Evolutionary conservation across 2,113 vertebrate genomes (phyloP).

Genomic region (Oryzias melastigma): DNA sequence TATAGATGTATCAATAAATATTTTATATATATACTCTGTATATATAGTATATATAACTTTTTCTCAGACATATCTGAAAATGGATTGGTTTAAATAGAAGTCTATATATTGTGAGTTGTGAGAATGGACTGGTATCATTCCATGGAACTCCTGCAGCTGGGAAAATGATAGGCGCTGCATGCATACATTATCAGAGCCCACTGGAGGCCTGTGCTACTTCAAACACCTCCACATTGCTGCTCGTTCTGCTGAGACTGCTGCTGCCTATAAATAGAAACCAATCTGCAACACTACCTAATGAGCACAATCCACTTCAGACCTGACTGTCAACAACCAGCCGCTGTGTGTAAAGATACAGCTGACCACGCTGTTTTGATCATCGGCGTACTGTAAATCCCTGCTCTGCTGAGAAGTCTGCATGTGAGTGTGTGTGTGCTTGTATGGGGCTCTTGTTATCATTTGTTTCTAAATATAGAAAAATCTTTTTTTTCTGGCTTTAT

Average conservation of each 20-base stretch:
- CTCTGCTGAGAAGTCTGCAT: not conserved
- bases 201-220: conserved; percentile 65
- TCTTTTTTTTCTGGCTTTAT: conserved; percentile 25
- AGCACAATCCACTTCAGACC: conserved; percentile 57
- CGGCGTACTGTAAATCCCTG: conserved; percentile 29
- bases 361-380: conserved; percentile 55
- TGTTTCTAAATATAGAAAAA: conserved; percentile 53
- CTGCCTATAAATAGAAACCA: conserved; percentile 61
- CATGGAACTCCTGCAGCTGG: conserved; percentile 19
- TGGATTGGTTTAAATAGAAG: not conserved
- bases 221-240: conserved; percentile 42
- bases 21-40: no score
- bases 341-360: conserved; percentile 32
- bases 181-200: conserved; percentile 53
- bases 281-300: conserved; percentile 66
- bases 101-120: conserved; percentile 25
- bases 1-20: no score
- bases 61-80: no score
- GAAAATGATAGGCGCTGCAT: conserved; percentile 22
- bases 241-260: conserved; percentile 39
- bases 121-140: conserved; percentile 33
- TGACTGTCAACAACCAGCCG: conserved; percentile 47
- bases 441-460: conserved; percentile 12
- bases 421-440: conserved; percentile 1
- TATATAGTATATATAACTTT: no score